These are phyloP conservation scores for Nettapus auritus DNA, from an alignment of 2,113 vertebrate genomes.

Conservation along the genomic window DNA sequence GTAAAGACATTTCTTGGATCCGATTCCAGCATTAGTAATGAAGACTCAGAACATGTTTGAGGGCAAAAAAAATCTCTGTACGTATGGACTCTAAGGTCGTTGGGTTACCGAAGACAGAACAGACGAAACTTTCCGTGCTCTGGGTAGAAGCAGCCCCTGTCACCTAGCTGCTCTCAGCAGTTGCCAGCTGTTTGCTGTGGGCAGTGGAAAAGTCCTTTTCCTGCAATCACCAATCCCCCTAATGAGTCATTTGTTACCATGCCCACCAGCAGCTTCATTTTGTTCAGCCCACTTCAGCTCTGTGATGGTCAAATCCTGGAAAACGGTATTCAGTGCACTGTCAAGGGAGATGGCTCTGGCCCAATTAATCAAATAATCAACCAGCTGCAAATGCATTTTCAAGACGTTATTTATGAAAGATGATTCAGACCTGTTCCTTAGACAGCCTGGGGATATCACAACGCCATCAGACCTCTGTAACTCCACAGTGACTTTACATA, in stretches of 20 bases:
- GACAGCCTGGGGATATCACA: no score
- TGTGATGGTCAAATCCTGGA: not conserved
- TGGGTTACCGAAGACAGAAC: not conserved
- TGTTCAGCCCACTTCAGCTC: not conserved
- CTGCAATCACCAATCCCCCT: not conserved
- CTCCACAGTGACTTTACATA: no score
- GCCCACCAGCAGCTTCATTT: not conserved
- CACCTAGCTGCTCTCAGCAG: not conserved
- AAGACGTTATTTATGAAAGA: not conserved
- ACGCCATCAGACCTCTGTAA: not conserved
- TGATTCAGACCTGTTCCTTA: not conserved
- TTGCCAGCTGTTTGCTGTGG: not conserved
- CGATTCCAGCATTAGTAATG: constrained; percentile 18
- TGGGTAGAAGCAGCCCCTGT: not conserved
- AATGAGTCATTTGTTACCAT: not conserved
- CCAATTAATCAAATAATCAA: not conserved
- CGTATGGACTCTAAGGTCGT: not conserved
- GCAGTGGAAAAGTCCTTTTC: not conserved
- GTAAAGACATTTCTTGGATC: constrained; percentile 43
- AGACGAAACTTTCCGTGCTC: not conserved
- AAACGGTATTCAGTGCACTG: not conserved
- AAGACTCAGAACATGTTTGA: constrained; percentile 2
- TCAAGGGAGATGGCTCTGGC: not conserved
- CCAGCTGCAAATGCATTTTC: not conserved
- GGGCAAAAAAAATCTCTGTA: not conserved